Evolutionary conservation across 1,140 invertebrate genomes (phyloP).

Genomic region (Brachionus rotundiformis): DNA sequence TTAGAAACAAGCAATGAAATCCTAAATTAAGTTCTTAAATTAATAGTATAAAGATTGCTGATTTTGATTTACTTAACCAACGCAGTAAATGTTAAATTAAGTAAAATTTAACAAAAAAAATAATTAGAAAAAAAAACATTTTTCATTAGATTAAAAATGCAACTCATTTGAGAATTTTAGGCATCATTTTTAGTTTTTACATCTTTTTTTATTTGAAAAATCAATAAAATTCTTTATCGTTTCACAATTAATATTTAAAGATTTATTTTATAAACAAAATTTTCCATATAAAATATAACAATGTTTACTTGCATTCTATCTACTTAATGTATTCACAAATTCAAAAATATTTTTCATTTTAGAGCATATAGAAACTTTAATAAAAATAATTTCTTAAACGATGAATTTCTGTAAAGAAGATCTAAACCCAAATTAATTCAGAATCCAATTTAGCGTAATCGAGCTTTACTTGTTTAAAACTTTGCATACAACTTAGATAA

Average conservation of each 20-base stretch:
- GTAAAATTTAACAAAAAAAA: not conserved
- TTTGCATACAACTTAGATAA: not conserved
- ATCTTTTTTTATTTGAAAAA: constrained; percentile 5
- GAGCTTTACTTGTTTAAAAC: not conserved
- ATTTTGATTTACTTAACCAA: no score
- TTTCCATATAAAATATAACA: no score
- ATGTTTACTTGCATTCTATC: no score
- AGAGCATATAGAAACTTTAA: not conserved
- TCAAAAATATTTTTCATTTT: no score
- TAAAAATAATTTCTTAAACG: not conserved
- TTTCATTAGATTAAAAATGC: constrained; percentile 16
- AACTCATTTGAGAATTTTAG: not conserved
- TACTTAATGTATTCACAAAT: no score
- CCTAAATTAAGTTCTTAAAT: not conserved
- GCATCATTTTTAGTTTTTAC: not conserved
- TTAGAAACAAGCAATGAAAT: no score
- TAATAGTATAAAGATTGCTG: no score
- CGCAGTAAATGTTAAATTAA: no score
- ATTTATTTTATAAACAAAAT: no score
- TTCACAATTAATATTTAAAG: no score
- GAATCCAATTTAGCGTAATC: not conserved
- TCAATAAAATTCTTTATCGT: not conserved
- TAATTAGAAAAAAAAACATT: not conserved
- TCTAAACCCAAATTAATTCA: not conserved
- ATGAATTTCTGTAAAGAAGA: not conserved